A percentile compares a stretch with the other conserved stretches of the same genome.
Conservation (phyloP, 2,797 vertebrate species). For the Eulemur rubriventer region DNA sequence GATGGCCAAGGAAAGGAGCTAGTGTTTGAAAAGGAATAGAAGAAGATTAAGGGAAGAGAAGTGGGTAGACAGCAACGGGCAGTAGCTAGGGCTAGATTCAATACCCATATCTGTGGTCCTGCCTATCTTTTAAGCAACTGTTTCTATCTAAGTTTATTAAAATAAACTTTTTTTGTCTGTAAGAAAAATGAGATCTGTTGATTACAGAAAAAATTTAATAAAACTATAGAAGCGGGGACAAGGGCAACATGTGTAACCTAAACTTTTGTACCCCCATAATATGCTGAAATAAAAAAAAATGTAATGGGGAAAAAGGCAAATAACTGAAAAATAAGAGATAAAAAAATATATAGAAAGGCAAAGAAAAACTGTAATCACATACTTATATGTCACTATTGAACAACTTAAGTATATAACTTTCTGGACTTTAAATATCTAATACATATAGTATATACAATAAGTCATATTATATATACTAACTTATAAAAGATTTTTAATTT, state of each 20-base stretch:
- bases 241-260: too few relatives aligned
- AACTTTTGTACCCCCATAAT: too few relatives aligned
- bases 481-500: background rate
- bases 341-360: background rate
- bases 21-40: background rate
- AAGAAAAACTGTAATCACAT: background rate
- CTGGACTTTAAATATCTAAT: background rate
- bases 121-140: background rate
- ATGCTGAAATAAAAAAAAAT: too few relatives aligned
- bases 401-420: background rate
- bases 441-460: background rate
- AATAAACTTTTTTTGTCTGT: background rate
- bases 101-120: background rate
- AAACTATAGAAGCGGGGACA: background rate
- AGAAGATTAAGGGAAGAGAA: background rate
- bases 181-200: background rate
- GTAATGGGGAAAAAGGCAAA: too few relatives aligned
- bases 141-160: conserved; percentile 15
- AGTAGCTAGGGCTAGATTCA: background rate
- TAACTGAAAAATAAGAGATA: too few relatives aligned
- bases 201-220: background rate
- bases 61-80: accelerated
- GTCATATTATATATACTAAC: background rate
- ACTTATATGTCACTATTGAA: background rate
- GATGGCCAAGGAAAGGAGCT: background rate